Conservation (phyloP, 2,113 vertebrate genomes). For the Aviceda subcristata region DNA sequence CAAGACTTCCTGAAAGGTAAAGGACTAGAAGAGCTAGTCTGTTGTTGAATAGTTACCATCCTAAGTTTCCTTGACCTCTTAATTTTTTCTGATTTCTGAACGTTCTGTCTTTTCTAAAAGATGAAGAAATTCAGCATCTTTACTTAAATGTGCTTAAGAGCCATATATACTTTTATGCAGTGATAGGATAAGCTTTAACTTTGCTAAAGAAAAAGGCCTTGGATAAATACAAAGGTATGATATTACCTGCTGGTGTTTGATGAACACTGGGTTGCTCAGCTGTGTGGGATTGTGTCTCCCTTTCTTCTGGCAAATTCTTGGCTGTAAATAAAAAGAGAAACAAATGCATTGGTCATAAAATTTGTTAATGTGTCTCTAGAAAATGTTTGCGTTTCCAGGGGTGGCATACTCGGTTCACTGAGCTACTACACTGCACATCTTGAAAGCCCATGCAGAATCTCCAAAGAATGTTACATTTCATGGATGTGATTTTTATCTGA, state of each 20-base stretch:
- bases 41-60: neutral
- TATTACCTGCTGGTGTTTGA: conserved; percentile 77
- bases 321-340: conserved; percentile 62
- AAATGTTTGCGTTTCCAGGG: neutral
- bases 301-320: conserved; percentile 66
- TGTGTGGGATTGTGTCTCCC: conserved; percentile 41
- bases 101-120: neutral
- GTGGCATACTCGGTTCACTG: neutral
- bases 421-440: neutral
- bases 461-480: neutral
- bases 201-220: neutral
- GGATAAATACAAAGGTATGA: neutral
- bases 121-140: neutral
- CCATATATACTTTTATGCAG: neutral
- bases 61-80: neutral
- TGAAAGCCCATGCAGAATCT: neutral
- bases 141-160: neutral
- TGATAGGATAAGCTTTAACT: neutral
- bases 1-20: neutral
- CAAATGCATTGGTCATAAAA: neutral
- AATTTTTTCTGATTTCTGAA: neutral
- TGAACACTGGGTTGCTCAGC: conserved; percentile 69
- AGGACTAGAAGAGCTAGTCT: neutral
- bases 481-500: neutral
- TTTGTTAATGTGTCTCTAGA: neutral